These are phyloP conservation scores for Eulemur coronatus DNA, from an alignment of 2,797 vertebrate species.

Conservation along the genomic window DNA sequence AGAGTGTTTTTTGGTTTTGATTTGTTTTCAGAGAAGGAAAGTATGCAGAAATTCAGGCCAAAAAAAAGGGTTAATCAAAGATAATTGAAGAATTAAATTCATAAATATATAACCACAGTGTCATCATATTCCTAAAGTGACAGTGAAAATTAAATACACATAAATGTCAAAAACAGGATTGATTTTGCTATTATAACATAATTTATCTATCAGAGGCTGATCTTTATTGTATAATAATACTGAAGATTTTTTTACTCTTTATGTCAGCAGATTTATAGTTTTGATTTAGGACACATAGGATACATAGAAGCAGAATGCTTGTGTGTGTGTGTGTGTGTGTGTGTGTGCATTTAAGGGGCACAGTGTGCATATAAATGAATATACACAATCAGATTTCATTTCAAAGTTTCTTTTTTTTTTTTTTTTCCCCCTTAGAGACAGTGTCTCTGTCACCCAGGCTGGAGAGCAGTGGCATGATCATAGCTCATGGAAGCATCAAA, in stretches of 20 bases:
- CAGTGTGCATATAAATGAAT: not conserved
- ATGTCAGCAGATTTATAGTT: not conserved
- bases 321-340: not conserved
- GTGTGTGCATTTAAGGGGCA: not conserved
- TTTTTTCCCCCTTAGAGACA: not conserved
- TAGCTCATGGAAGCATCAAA: not conserved
- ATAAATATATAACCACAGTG: conserved; percentile 21
- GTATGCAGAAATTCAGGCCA: conserved; percentile 20
- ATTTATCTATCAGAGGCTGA: conserved; percentile 67
- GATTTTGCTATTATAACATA: conserved; percentile 67
- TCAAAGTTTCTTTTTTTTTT: not conserved
- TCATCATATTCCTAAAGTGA: conserved; percentile 50
- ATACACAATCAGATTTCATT: not conserved
- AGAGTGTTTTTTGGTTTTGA: not conserved
- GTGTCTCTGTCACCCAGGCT: not conserved
- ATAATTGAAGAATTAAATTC: conserved; percentile 33
- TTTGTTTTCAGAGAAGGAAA: not conserved
- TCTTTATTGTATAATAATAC: conserved; percentile 20
- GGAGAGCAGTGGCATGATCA: not conserved
- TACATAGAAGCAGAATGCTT: not conserved
- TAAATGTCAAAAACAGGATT: conserved; percentile 43
- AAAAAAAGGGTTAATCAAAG: conserved; percentile 27
- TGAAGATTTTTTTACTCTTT: not conserved
- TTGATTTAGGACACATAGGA: conserved; percentile 7
- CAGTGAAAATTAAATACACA: conserved; percentile 27